Evolutionary conservation across 2,888 invertebrate genomes (phyloP), one percentile per base, ranked within the genome.

Genomic region (Archips xylosteana): DNA sequence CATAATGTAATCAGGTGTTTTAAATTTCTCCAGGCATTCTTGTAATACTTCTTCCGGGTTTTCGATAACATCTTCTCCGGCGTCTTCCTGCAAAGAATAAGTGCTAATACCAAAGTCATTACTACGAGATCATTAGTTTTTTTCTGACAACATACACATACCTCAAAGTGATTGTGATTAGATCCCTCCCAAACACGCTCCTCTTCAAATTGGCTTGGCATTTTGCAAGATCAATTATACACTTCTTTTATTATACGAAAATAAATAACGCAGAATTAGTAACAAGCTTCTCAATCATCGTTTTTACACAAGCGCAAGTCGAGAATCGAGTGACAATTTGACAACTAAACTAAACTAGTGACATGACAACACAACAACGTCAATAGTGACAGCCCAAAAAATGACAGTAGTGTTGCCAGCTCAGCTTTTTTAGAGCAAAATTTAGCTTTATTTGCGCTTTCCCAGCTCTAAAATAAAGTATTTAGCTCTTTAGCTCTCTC

Each of bases 1-100:
- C 99, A 99, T 99, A 76, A 99, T 99, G 86, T 98, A 99, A 94
- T 99, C 99, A 4, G 98, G 96, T 39, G 98, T 98, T 78, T 97
- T 96, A 85, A 99, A 99, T 87, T 98, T 98, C 82, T 98, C 97
- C 75, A 98, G 95, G 87, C 99, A 99, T 94, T 99, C 98, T 81
- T 96, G 96, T 76, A 98, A 95, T 2, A 98, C 97, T 92, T 97
- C 97, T 86, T 97, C 97, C 0, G 98, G 98, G 89, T 98, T 98
- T 85, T 97, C 97, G 78, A 97, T 95, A 59, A 96, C 95, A 87
- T 97, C 97, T 82, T 97, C 97, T 71, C 95, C 95, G 12, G 95
- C 96, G 83, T 96, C 96, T 78, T 95, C 95, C 95, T 96, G 76
- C 82, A 81, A 75, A 32, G 32, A 34, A 47, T 32, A n/a, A 5